Base-by-base conservation (phyloP, 2,888 invertebrate species). In the Automeris io region DNA sequence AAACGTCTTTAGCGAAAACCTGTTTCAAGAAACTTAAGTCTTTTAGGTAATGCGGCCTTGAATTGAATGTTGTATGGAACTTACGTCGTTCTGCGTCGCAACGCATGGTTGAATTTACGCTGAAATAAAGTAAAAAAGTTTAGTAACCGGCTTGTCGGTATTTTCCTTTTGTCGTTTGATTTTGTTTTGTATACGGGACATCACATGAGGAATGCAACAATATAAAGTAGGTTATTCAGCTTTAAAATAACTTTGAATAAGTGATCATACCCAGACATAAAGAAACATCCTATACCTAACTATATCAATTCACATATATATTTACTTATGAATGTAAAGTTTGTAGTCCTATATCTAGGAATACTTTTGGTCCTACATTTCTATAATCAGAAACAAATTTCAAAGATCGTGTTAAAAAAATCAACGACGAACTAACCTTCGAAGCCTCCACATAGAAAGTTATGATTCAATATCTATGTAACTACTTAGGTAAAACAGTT, bases 111-210 rank as follows among this genome's bases (percentile, higher is more conserved):
- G 16, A 65, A 62, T 69, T 65, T 61, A 54, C 63, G 57, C 62
- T 71, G 68, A 80, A 83, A 83, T 80, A 80, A 82, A 81, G 73
- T 79, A 85, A 86, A 85, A 82, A 86, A 81, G 66, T 82, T 81
- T 76, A 74, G 79, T 77, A 81, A 82, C 82, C 82, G 80, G 82
- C 78, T 82, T 77, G 81, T 77, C 80, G 76, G 81, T 78, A 74
- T 80, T 81, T 79, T 76, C 70, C 71, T 81, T 81, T 79, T 82
- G 76, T 79, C 81, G 76, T 72, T 80, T 78, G 74, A 83, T 83
- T 83, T 83, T 34, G 23, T 34, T 83, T 79, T 76, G 80, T 82
- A 74, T 66, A 77, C 79, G 79, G 79, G 76, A 81, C 80, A 83
- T 81, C 70, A 82, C 80, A 81, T 77, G 85, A 78, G 83, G 80